A percentile compares a stretch with the other conserved stretches of the same genome.
Evolutionary conservation across 1,140 invertebrate species (phyloP).

Genomic region (Araneus ventricosus): DNA sequence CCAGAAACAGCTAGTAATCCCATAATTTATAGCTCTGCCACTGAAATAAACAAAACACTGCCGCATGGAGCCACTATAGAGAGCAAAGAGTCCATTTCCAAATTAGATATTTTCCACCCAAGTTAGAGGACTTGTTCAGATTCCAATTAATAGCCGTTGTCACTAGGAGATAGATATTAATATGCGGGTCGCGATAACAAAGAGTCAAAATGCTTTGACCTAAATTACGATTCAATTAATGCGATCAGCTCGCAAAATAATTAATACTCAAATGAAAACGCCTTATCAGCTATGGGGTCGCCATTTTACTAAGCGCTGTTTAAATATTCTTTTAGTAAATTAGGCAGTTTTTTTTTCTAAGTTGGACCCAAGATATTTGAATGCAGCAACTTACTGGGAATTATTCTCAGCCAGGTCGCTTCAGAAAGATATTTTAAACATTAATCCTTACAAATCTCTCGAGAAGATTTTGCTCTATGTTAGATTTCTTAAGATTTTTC

Average conservation of each 20-base stretch:
- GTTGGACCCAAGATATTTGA: constrained; percentile 17
- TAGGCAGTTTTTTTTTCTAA: constrained; percentile 50
- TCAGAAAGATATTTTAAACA: not conserved
- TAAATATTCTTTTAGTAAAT: constrained; percentile 33
- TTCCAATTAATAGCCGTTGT: constrained; percentile 71
- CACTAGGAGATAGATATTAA: constrained; percentile 68
- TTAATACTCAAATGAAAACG: constrained; percentile 72
- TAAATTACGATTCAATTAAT: constrained; percentile 65
- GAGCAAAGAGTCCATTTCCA: constrained; percentile 37
- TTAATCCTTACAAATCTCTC: not conserved
- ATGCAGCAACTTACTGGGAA: constrained; percentile 26
- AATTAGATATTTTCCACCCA: constrained; percentile 55
- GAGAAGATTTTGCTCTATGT: not conserved
- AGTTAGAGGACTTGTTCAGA: constrained; percentile 71
- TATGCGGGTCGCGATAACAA: constrained; percentile 58
- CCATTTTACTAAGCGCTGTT: constrained; percentile 36
- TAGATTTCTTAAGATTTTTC: not conserved
- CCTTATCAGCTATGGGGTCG: constrained; percentile 12
- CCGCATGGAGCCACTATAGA: not conserved
- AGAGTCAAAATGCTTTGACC: constrained; percentile 74
- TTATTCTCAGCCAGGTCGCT: not conserved
- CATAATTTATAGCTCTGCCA: constrained; percentile 50
- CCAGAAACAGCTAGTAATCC: constrained; percentile 57
- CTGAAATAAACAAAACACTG: constrained; percentile 52
- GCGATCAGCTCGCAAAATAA: constrained; percentile 70